Conservation (phyloP, 1,140 invertebrate species). For the Aphelinus atriplicis region DNA sequence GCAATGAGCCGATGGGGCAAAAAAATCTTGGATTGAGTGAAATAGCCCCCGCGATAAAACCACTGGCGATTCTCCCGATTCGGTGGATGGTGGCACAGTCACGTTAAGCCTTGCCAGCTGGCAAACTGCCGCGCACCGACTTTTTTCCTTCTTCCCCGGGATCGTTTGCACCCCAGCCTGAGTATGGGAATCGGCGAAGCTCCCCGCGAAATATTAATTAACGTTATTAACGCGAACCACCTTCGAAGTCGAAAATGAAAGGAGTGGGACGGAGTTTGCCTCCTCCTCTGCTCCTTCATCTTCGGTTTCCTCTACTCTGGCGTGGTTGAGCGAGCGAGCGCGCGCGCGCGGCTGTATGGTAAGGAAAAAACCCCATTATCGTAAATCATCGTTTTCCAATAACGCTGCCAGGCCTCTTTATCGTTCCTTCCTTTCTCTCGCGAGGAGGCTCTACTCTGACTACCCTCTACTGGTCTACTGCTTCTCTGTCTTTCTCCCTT, state of each 20-base stretch:
- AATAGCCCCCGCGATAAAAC: neutral
- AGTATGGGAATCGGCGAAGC: slow-evolving; percentile 56
- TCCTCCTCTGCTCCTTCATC: slow-evolving; percentile 30
- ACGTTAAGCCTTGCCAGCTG: slow-evolving; percentile 54
- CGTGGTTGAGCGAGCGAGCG: neutral
- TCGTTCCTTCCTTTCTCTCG: slow-evolving; percentile 40
- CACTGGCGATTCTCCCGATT: neutral
- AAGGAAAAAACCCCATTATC: slow-evolving; percentile 63
- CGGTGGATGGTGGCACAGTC: neutral
- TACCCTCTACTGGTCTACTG: slow-evolving; percentile 11
- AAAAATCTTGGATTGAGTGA: neutral
- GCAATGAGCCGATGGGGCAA: too few relatives aligned
- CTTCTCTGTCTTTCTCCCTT: slow-evolving; percentile 19
- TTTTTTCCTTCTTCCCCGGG: slow-evolving; percentile 25
- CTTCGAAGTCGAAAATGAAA: slow-evolving; percentile 49
- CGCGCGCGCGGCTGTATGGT: neutral
- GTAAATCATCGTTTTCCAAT: slow-evolving; percentile 69
- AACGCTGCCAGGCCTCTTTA: slow-evolving; percentile 63
- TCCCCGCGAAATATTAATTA: slow-evolving; percentile 67
- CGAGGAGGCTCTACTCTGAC: slow-evolving; percentile 41
- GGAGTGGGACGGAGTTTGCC: slow-evolving; percentile 34
- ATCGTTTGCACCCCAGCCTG: slow-evolving; percentile 20
- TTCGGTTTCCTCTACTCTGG: slow-evolving; percentile 36
- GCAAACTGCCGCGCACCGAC: slow-evolving; percentile 55
- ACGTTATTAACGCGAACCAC: slow-evolving; percentile 63